phyloP scores from a whole-genome alignment of 2,888 invertebrate genomes.

The Synergus gifuensis region DNA sequence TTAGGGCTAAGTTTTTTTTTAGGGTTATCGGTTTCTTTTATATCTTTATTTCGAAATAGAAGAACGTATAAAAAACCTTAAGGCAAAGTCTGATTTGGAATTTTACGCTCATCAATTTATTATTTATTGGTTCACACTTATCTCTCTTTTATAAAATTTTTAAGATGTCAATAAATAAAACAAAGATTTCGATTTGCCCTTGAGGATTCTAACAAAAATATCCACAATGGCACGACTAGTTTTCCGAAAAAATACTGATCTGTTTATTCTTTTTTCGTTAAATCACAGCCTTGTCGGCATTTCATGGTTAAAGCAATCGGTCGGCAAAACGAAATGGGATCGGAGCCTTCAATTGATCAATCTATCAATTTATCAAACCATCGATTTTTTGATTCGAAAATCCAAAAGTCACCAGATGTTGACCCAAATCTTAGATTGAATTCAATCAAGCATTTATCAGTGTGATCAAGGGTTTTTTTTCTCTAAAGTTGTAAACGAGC shows the following conservation, averaged over 20 bases:
- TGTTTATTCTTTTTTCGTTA: conserved; percentile 53
- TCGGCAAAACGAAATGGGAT: conserved; percentile 2
- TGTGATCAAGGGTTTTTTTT: neutral
- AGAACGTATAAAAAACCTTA: neutral
- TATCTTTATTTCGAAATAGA: neutral
- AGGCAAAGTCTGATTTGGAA: neutral
- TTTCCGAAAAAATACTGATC: conserved; percentile 1
- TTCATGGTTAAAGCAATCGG: conserved; percentile 78
- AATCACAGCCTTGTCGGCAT: conserved; percentile 90
- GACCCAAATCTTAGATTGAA: neutral
- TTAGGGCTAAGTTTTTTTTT: neutral
- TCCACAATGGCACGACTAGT: neutral
- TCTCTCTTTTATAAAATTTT: neutral
- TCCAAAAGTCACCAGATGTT: conserved; percentile 8
- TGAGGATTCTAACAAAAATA: neutral
- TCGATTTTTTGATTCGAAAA: neutral
- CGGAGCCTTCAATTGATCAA: conserved; percentile 6
- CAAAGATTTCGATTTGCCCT: neutral
- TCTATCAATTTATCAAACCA: neutral
- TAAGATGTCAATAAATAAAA: neutral
- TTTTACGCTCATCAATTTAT: neutral
- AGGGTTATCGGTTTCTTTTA: neutral
- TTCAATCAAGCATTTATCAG: neutral
- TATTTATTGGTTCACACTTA: too few species aligned
- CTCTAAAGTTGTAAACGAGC: neutral